Percentiles rank a stretch among this genome's conserved stretches.
These are phyloP conservation scores for Tapirus indicus DNA, from an alignment of 2,797 vertebrate species.

Conservation along the genomic window DNA sequence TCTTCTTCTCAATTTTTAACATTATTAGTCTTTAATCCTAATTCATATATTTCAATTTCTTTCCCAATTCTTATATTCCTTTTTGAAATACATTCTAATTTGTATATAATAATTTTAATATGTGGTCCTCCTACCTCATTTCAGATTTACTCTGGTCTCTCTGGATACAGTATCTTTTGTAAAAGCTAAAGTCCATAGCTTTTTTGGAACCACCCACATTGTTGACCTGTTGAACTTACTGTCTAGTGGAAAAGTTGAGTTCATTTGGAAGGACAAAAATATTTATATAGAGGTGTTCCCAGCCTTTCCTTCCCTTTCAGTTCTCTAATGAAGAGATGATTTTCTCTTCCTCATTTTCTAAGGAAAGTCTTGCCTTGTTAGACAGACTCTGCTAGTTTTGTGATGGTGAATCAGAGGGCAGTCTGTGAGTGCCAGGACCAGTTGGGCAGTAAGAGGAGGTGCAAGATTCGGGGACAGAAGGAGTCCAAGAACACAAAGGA, in stretches of 20 bases:
- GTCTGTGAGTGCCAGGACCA: neutral
- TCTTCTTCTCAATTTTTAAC: neutral
- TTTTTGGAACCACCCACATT: neutral
- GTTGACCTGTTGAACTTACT: neutral
- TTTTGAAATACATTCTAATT: neutral
- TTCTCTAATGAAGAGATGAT: neutral
- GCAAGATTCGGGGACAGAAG: neutral
- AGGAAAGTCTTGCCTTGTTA: neutral
- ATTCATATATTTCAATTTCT: neutral
- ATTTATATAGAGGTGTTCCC: no score
- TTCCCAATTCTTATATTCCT: neutral
- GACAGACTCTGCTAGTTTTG: neutral
- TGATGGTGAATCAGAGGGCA: conserved; percentile 13
- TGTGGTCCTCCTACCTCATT: neutral
- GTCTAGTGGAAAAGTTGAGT: neutral
- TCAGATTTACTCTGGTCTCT: neutral
- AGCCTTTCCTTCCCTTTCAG: neutral
- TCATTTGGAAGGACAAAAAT: neutral
- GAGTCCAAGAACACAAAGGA: neutral
- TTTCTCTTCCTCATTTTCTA: neutral
- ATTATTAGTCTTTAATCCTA: neutral
- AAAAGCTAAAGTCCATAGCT: neutral
- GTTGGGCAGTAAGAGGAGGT: neutral
- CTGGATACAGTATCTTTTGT: neutral
- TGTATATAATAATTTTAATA: neutral